Evolutionary conservation across 1,140 invertebrate species (phyloP), one percentile per base, ranked within the genome.

Genomic region (Pristionchus pacificus): DNA sequence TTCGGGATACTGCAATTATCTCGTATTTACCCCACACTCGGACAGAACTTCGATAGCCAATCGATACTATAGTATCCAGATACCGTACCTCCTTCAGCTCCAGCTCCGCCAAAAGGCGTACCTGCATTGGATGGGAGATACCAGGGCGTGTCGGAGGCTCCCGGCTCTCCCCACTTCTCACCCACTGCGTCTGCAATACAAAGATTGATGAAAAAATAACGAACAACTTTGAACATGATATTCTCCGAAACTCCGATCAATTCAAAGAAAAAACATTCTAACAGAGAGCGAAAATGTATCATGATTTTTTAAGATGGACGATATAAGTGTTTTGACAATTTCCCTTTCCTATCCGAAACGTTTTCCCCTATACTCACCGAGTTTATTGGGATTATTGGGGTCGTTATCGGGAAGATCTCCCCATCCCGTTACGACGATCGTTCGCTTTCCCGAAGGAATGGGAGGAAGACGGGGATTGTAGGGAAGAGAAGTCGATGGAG

Each of bases 381-480:
- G 38, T 49, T 73, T 73, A 27, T 24, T 55, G 1, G 71, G 71
- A 29, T 73, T 73, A 61, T 73, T 73, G 29, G 71, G 71, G 61
- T 73, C 71, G 27, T 73, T 73, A 25, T 73, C 71, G 32, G 71
- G 71, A 32, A 73, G 71, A 38, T 73, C 71, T 68, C 71, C 71
- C 71, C 71, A 73, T 59, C 71, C 71, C 6, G 71, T 73, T 1
- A 69, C 65, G 3, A 73, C 62, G 27, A 73, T 73, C 29, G 71
- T 31, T 14, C 71, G 32, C 59, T 73, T 73, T 49, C 38, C 6
- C 60, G 29, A 13, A 66, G 71, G 10, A 73, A n/a, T 25, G 65
- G 59, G 67, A 68, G 71, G 71, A 49, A 68, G 66, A 0, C 71
- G 59, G 13, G 69, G 28, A 32, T 49, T 49, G 38, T 49, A 49